These are phyloP conservation scores for Ancistrus triradiatus DNA, from an alignment of 2,113 vertebrate genomes.

Conservation along the genomic window DNA sequence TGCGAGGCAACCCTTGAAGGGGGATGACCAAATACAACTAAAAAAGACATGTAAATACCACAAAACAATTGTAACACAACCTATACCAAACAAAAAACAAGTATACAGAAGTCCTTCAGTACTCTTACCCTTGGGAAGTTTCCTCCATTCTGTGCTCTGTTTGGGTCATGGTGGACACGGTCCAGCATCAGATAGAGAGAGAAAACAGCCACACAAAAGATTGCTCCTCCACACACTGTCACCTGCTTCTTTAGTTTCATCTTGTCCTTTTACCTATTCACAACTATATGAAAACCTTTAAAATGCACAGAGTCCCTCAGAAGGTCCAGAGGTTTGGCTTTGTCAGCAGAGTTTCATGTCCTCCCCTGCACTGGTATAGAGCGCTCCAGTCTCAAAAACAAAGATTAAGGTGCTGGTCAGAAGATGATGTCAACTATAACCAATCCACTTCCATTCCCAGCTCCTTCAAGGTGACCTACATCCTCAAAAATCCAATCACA, in stretches of 20 bases:
- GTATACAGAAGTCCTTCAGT: background rate
- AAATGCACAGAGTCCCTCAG: slow-evolving; percentile 22
- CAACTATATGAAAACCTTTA: slow-evolving; percentile 27
- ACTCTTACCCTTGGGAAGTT: slow-evolving; percentile 91
- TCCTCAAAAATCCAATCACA: slow-evolving; percentile 61
- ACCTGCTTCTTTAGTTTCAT: slow-evolving; percentile 99
- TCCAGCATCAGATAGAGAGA: slow-evolving; percentile 98
- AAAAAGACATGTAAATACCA: no score
- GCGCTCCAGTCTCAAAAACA: slow-evolving; percentile 55
- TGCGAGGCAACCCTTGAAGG: no score
- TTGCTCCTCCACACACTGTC: slow-evolving; percentile 92
- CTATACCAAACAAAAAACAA: no score
- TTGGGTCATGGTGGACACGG: slow-evolving; percentile 90
- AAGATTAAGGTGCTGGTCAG: slow-evolving; percentile 45
- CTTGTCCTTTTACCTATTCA: slow-evolving; percentile 31
- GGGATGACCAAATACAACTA: no score
- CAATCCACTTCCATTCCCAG: slow-evolving; percentile 57
- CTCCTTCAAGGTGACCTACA: slow-evolving; percentile 65
- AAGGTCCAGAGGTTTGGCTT: slow-evolving; percentile 27
- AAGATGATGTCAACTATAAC: slow-evolving; percentile 55
- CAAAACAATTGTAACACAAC: no score
- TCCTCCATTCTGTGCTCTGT: slow-evolving; percentile 81
- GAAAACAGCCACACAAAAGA: slow-evolving; percentile 98
- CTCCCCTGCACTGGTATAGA: slow-evolving; percentile 43
- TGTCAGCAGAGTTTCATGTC: slow-evolving; percentile 44